Percentiles rank a stretch among this genome's conserved stretches.
Evolutionary conservation across 1,140 invertebrate species (phyloP).

Genomic region (Drosophila suzukii): DNA sequence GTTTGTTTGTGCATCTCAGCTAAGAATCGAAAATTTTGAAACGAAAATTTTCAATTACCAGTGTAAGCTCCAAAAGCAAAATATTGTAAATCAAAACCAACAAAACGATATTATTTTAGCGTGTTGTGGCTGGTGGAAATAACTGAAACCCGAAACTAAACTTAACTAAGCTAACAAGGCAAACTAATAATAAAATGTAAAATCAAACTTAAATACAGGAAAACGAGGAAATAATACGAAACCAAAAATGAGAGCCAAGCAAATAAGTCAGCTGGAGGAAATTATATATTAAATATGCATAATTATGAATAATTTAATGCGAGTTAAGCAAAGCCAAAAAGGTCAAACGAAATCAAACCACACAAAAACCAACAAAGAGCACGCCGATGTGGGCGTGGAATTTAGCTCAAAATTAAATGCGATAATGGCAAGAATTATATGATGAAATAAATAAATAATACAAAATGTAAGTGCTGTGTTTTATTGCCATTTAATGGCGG

Average conservation of each 20-base stretch:
- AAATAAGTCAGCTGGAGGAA: conserved; percentile 32
- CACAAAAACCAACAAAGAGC: conserved; percentile 57
- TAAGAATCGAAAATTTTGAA: conserved; percentile 18
- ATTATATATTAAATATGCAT: conserved; percentile 66
- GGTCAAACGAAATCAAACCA: conserved; percentile 69
- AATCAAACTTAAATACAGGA: conserved; percentile 80
- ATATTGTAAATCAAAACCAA: conserved; percentile 67
- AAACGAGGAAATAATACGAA: conserved; percentile 39
- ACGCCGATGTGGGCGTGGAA: conserved; percentile 61
- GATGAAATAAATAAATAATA: conserved; percentile 74
- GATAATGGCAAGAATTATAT: conserved; percentile 78
- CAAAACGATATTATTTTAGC: conserved; percentile 43
- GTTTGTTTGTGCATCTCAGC: conserved; percentile 6
- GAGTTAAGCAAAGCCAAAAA: conserved; percentile 65
- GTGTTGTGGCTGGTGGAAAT: conserved; percentile 24
- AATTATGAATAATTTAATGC: conserved; percentile 68
- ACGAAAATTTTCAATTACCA: conserved; percentile 19
- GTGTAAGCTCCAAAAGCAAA: conserved; percentile 35
- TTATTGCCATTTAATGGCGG: not conserved
- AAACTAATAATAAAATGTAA: conserved; percentile 72
- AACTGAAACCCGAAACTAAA: conserved; percentile 37
- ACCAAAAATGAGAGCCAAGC: conserved; percentile 19
- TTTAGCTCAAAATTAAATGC: conserved; percentile 76
- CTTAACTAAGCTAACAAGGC: conserved; percentile 36
- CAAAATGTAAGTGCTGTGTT: conserved; percentile 28